Conservation (phyloP, 1,140 invertebrate species). For the Aphelenchoides besseyi region DNA sequence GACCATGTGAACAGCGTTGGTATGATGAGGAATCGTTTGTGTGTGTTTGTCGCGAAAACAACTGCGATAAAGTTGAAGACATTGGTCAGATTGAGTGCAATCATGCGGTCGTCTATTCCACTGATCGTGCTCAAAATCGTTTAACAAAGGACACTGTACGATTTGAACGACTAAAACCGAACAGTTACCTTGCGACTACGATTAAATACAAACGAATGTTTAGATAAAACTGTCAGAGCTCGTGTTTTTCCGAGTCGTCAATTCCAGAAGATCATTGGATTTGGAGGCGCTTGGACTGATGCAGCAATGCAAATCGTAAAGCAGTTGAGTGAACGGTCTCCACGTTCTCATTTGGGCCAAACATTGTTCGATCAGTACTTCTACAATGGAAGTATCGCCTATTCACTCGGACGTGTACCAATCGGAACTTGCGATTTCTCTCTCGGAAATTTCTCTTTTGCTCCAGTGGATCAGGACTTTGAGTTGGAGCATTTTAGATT, state of each 20-base stretch:
- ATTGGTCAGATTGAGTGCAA: not conserved
- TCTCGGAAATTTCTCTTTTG: constrained; percentile 70
- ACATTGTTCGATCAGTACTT: constrained; percentile 12
- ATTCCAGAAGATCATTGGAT: constrained; percentile 26
- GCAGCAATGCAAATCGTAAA: constrained; percentile 62
- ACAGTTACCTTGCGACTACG: not conserved
- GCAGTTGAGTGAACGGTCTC: not conserved
- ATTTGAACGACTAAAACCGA: not conserved
- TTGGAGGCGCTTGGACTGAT: constrained; percentile 64
- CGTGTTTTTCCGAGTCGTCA: not conserved
- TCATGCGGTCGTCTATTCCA: constrained; percentile 18
- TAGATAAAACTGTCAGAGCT: not conserved
- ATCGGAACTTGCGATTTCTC: constrained; percentile 81
- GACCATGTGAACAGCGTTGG: not conserved
- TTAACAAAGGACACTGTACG: not conserved
- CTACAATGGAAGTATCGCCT: constrained; percentile 68
- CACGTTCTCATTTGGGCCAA: not conserved
- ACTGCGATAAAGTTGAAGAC: constrained; percentile 21
- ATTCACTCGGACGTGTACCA: constrained; percentile 73
- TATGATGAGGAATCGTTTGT: constrained; percentile 25
- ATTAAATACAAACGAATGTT: not conserved
- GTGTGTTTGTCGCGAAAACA: constrained; percentile 26
- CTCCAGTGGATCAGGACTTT: constrained; percentile 68
- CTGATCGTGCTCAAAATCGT: not conserved
- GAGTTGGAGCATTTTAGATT: constrained; percentile 65